Conservation (phyloP, 2,113 vertebrate species). For the Orcinus orca region DNA sequence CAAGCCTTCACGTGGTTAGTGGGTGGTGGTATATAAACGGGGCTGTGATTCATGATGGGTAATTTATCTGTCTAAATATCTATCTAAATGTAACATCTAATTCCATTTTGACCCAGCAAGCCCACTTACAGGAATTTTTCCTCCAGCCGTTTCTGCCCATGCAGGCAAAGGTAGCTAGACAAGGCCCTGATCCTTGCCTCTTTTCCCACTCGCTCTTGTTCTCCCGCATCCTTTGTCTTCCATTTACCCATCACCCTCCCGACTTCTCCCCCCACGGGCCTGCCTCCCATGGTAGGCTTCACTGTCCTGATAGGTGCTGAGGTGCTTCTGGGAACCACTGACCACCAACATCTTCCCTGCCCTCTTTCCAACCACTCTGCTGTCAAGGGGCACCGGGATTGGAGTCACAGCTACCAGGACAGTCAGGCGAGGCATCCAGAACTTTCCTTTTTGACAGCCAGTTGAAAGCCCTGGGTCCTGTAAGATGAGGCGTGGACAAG, state of each 20-base stretch:
- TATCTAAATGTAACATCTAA: neutral
- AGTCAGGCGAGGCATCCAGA: no score
- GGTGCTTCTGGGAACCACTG: neutral
- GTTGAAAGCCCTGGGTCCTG: neutral
- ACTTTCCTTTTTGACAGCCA: neutral
- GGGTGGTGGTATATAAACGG: neutral
- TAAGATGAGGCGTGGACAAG: neutral
- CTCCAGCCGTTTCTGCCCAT: neutral
- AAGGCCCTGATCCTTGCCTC: neutral
- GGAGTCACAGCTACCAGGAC: neutral
- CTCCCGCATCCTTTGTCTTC: neutral
- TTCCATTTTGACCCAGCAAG: neutral
- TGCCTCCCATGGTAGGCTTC: no score
- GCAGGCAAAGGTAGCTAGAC: neutral
- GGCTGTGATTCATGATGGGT: neutral
- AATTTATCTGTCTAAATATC: neutral
- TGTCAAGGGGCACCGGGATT: neutral
- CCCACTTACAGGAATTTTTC: neutral
- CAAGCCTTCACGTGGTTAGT: neutral
- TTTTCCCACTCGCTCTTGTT: neutral
- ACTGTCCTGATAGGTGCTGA: neutral
- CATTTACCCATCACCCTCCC: neutral
- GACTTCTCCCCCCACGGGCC: no score
- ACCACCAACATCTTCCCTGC: neutral
- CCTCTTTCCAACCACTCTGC: neutral